phyloP scores from a whole-genome alignment of 2,797 vertebrate species.

The Myotis myotis region DNA sequence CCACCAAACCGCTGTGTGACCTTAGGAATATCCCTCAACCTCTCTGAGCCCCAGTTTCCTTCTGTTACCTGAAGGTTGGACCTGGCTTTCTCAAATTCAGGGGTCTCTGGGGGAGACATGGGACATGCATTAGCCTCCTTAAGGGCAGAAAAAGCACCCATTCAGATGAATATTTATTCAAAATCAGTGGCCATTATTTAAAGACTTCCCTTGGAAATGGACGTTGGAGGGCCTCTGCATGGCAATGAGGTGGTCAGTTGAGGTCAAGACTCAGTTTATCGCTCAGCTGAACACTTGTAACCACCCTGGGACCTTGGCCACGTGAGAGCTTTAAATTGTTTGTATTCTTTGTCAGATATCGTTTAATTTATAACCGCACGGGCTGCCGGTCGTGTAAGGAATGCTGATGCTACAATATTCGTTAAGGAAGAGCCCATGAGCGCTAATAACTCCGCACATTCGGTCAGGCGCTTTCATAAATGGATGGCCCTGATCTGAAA shows the following conservation, averaged over 20 bases:
- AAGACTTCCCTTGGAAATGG: not conserved
- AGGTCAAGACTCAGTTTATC: not conserved
- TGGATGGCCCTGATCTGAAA: not conserved
- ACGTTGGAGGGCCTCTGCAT: not conserved
- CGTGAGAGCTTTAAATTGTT: not conserved
- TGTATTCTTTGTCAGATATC: not conserved
- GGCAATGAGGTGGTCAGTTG: not conserved
- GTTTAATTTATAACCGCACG: not conserved
- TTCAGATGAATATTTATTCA: not conserved
- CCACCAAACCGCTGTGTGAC: not conserved
- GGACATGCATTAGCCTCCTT: not conserved
- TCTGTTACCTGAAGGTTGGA: not conserved
- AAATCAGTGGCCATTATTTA: not conserved
- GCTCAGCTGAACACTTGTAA: not conserved
- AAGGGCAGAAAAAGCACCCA: not conserved
- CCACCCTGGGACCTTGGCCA: not conserved
- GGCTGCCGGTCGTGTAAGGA: accelerated
- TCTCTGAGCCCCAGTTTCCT: not conserved
- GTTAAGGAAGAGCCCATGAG: accelerated
- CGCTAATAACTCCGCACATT: not conserved
- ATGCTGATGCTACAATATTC: not conserved
- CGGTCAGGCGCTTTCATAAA: accelerated
- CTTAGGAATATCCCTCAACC: not conserved
- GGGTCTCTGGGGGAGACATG: not conserved
- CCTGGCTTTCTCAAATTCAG: not conserved